Evolutionary conservation across 1,140 invertebrate species (phyloP).

Genomic region (Lepeophtheirus salmonis): DNA sequence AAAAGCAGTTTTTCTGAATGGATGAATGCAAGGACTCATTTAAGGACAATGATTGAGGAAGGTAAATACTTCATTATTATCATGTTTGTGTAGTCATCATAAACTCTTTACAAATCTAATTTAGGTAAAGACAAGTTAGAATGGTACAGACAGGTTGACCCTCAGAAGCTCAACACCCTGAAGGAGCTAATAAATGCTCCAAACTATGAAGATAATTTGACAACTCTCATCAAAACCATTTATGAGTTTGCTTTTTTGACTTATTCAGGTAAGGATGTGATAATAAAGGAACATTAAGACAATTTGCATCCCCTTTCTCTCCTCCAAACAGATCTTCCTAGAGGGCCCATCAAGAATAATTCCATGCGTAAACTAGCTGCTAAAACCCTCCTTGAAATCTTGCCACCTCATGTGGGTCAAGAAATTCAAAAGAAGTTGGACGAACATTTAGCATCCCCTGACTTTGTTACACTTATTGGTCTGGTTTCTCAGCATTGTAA

Average conservation of each 20-base stretch:
- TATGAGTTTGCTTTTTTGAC: slow-evolving; percentile 18
- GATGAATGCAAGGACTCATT: slow-evolving; percentile 8
- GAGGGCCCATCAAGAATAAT: slow-evolving; percentile 17
- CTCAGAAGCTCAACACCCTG: slow-evolving; percentile 12
- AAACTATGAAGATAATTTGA: slow-evolving; percentile 14
- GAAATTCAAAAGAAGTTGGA: slow-evolving; percentile 15
- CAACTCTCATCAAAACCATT: slow-evolving; percentile 16
- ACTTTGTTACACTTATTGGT: slow-evolving; percentile 15
- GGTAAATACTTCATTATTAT: background rate
- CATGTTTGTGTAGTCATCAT: background rate
- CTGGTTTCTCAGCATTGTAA: slow-evolving; percentile 9
- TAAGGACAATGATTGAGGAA: slow-evolving; percentile 15
- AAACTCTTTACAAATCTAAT: no score
- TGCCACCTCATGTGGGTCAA: slow-evolving; percentile 4
- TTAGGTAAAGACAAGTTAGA: slow-evolving; percentile 15
- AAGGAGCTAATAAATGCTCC: slow-evolving; percentile 18
- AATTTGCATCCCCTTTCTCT: background rate
- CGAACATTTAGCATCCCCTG: slow-evolving; percentile 11
- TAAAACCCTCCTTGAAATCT: slow-evolving; percentile 15
- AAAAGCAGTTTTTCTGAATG: slow-evolving; percentile 3
- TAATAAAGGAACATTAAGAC: no score
- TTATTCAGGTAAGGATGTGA: slow-evolving; percentile 14
- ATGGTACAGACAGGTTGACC: slow-evolving; percentile 17
- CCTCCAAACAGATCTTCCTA: slow-evolving; percentile 5
- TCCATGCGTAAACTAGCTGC: slow-evolving; percentile 13